These are phyloP conservation scores for Carassius auratus DNA, from an alignment of 2,113 vertebrate species.

Conservation along the genomic window DNA sequence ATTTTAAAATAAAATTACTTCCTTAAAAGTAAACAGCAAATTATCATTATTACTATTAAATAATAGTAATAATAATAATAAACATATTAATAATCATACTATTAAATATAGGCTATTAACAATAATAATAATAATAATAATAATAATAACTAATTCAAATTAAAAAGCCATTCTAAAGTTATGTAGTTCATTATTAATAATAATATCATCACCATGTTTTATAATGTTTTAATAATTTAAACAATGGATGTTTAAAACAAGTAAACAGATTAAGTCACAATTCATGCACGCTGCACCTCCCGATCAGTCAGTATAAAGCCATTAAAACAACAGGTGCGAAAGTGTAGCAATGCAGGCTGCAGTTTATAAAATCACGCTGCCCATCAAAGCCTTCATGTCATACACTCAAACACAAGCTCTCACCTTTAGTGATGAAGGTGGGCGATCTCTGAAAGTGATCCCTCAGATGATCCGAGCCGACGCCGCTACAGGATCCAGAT, in stretches of 20 bases:
- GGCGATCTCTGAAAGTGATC: conserved; percentile 47
- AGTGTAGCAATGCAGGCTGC: neutral
- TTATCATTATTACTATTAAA: too few species aligned
- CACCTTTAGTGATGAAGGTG: conserved; percentile 60
- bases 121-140: too few species aligned
- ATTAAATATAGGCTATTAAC: too few species aligned
- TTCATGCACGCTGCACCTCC: neutral
- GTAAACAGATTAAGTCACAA: neutral
- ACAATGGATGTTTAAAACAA: neutral
- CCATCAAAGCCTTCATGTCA: neutral
- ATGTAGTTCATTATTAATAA: too few species aligned
- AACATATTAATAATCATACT: too few species aligned
- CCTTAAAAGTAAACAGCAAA: too few species aligned
- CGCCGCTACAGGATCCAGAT: conserved; percentile 61
- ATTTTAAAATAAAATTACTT: too few species aligned
- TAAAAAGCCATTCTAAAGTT: too few species aligned
- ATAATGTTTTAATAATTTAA: neutral
- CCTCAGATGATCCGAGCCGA: conserved; percentile 54
- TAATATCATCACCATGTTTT: too few species aligned
- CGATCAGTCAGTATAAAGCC: neutral
- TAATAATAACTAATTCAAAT: too few species aligned
- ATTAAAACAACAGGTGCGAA: conserved; percentile 18
- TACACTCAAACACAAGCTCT: neutral
- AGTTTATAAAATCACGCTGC: neutral
- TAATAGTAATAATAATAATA: too few species aligned